These are phyloP conservation scores for Tortricodes alternella DNA, from an alignment of 2,888 invertebrate genomes.

Conservation along the genomic window DNA sequence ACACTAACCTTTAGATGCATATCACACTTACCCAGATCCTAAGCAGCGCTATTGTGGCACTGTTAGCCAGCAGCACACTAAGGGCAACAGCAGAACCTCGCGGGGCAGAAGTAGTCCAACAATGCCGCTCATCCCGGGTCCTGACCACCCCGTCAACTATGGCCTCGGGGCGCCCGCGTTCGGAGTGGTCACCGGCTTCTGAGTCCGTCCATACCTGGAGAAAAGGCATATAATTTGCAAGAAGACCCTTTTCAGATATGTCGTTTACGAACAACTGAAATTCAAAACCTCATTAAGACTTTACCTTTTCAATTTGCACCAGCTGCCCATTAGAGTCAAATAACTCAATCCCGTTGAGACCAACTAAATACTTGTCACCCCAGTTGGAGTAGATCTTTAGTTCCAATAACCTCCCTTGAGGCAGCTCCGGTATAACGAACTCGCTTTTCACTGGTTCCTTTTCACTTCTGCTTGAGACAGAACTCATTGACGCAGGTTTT, in stretches of 20 bases:
- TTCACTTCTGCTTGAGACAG: slow-evolving; percentile 46
- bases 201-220: slow-evolving; percentile 86
- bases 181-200: slow-evolving; percentile 67
- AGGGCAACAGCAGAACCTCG: slow-evolving; percentile 83
- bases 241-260: background rate
- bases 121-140: slow-evolving; percentile 89
- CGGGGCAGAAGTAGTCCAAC: slow-evolving; percentile 88
- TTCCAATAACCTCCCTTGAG: slow-evolving; percentile 85
- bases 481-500: slow-evolving; percentile 50
- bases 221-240: background rate
- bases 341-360: slow-evolving; percentile 90
- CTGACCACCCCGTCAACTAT: slow-evolving; percentile 87
- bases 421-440: slow-evolving; percentile 90
- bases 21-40: slow-evolving; percentile 87
- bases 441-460: slow-evolving; percentile 62
- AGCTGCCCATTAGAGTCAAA: slow-evolving; percentile 85
- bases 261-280: background rate
- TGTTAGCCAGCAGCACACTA: slow-evolving; percentile 80
- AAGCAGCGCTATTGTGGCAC: slow-evolving; percentile 83
- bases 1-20: too few relatives aligned
- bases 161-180: slow-evolving; percentile 84
- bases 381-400: slow-evolving; percentile 88
- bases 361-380: slow-evolving; percentile 91
- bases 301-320: slow-evolving; percentile 84
- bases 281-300: background rate